Evolutionary conservation across 1,140 invertebrate species (phyloP), one percentile per base, ranked within the genome.

Genomic region (Heliconius congener): DNA sequence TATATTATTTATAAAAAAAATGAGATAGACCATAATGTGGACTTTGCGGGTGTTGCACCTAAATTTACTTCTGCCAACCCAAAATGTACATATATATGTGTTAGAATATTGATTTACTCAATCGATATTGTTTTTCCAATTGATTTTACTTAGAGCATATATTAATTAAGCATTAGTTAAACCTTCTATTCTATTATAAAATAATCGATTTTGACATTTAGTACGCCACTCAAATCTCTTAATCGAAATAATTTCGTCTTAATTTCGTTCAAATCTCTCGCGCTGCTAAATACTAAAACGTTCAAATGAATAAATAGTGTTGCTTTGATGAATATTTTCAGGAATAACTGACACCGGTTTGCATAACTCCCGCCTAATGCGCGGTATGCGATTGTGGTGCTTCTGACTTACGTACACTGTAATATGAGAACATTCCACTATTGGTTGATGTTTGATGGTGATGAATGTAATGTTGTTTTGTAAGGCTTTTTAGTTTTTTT

Each of bases 241-340:
- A 85, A 55, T 77, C 84, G 66, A 83, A 78, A 82, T 83, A 72
- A 52, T 77, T 71, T 50, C 70, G 81, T 76, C 81, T 77, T 50
- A 76, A 71, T 82, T 80, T 78, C 73, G 76, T 75, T 71, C 76
- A 55, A 19, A 77, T 74, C 71, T 60, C 76, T 73, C 74, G 55
- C 74, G 71, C 55, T 73, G 39, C 23, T 74, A 42, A 76, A 39
- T 66, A 39, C 46, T 76, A 57, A 52, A 76, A 74, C 74, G 60
- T 82, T 79, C 74, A 50, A 42, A 77, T 50, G 52, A 57, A 72
- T 42, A 30, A 57, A 72, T 42, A 30, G 71, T 79, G 78, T 79
- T 74, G 52, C 52, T 73, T 74, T 74, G 34, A 23, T 52, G 71
- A 71, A 74, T 79, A 77, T 76, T 82, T 82, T 73, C 78, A 78